Evolutionary conservation across 2,888 invertebrate species (phyloP).

Genomic region (Apomyelois bistriatella): DNA sequence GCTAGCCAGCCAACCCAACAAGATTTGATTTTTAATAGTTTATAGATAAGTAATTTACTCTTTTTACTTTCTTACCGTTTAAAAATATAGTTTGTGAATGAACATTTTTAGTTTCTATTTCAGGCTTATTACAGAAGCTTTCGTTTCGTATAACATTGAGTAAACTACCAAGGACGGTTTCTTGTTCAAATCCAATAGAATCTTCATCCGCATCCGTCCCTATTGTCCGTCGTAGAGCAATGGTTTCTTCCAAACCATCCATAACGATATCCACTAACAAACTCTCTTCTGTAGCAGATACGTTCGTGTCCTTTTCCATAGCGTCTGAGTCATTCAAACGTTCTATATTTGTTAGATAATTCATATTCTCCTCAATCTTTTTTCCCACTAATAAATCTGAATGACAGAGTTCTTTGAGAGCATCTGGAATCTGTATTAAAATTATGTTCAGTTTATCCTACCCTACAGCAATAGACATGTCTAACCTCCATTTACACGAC

Average conservation of each 20-base stretch:
- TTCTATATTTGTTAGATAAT: conserved; percentile 14
- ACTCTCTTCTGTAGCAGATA: conserved; percentile 47
- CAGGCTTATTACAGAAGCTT: conserved; percentile 32
- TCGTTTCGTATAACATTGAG: conserved; percentile 40
- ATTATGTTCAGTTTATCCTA: neutral
- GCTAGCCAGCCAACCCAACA: too few relatives aligned
- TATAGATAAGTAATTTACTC: too few relatives aligned
- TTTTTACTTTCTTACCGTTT: conserved; percentile 34
- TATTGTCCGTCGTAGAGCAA: conserved; percentile 47
- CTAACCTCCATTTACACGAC: too few relatives aligned
- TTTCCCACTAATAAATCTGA: conserved; percentile 24
- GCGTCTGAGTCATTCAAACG: conserved; percentile 1
- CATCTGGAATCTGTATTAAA: conserved; percentile 52
- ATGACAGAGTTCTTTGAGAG: conserved; percentile 46
- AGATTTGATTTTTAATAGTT: too few relatives aligned
- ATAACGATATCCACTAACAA: conserved; percentile 49
- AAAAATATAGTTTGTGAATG: conserved; percentile 57
- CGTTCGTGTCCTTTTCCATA: conserved; percentile 19
- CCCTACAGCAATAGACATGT: too few relatives aligned
- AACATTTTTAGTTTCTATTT: conserved; percentile 37
- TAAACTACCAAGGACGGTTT: conserved; percentile 34
- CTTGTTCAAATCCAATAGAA: conserved; percentile 30
- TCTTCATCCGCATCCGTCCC: conserved; percentile 43
- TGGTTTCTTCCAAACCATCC: conserved; percentile 47
- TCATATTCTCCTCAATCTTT: conserved; percentile 20